Percentiles rank a stretch among this genome's conserved stretches.
Conservation (phyloP, 2,888 invertebrate genomes). For the Apotomis capreana region DNA sequence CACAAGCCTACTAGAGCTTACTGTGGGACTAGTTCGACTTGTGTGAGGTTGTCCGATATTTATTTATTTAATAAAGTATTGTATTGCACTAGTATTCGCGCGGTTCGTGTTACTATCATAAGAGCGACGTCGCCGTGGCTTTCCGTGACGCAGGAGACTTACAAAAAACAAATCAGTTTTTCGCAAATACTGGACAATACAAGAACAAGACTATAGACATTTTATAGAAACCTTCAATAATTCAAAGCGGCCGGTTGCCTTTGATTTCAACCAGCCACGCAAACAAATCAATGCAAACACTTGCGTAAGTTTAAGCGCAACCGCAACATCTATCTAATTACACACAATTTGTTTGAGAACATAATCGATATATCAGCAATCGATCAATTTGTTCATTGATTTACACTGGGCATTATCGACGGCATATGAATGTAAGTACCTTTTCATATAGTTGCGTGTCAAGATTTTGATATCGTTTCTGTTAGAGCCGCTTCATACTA, state of each 20-base stretch:
- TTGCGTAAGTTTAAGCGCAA: conserved; percentile 33
- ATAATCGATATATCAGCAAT: conserved; percentile 41
- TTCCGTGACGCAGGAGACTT: too few relatives aligned
- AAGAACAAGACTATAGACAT: too few relatives aligned
- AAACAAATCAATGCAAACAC: conserved; percentile 21
- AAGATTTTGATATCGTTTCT: neutral
- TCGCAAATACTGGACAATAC: too few relatives aligned
- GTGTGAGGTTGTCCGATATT: too few relatives aligned
- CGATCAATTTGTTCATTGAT: conserved; percentile 38
- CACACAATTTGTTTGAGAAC: conserved; percentile 35
- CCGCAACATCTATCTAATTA: conserved; percentile 31
- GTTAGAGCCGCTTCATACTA: neutral
- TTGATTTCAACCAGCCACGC: neutral
- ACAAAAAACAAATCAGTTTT: too few relatives aligned
- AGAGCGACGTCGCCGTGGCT: too few relatives aligned
- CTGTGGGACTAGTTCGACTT: too few relatives aligned
- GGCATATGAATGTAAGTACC: conserved; percentile 34
- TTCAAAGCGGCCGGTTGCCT: neutral
- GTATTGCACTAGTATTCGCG: too few relatives aligned
- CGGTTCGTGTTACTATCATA: too few relatives aligned
- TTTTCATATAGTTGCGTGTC: conserved; percentile 13
- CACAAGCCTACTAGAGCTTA: too few relatives aligned
- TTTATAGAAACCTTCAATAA: too few relatives aligned
- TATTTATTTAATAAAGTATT: too few relatives aligned
- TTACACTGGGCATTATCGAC: conserved; percentile 35